Base-by-base conservation (phyloP, 1,140 invertebrate genomes). In the Drosophila baimaii region DNA sequence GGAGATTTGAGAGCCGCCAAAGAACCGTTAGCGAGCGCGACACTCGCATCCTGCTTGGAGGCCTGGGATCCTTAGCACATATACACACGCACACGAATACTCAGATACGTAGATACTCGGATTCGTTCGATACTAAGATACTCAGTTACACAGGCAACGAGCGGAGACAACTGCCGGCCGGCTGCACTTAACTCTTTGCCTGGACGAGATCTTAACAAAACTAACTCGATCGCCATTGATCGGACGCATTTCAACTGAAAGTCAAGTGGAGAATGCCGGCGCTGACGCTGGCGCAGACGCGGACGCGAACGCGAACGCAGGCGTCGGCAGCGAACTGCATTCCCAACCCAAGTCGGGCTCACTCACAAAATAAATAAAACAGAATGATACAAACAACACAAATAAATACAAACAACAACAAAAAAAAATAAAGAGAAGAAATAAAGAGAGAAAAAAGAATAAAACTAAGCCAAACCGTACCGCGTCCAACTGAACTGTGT, bases 141-240 rank as follows among this genome's bases (percentile, higher is more conserved):
- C 21, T 63, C 23, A 13, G 43, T 33, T 59, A 35, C 15, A 9
- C n/a, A 7, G 25, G 21, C 58, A 21, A 9, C 57, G 29, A 62
- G 31, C 37, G 55, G 35, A 61, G 33, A 54, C 66, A 39, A 52
- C 25, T 69, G 47, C 69, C 58, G 74, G 57, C 74, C 79, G 76
- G 49, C 82, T 74, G 79, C 84, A 83, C 84, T 91, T 69, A 69
- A 69, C 65, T 69, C 65, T 69, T 89, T 54, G 72, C 84, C 74
- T 81, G 81, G 77, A 90, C 85, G 82, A 81, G 90, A 86, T 91
- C 90, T 91, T 90, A 79, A 84, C 90, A 85, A 91, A 90, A 91
- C 90, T 91, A 81, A 91, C 90, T 84, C 77, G 85, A 91, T 90
- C 82, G 62, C 66, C 75, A 79, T 72, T 77, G 79, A 91, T 91